Percentiles rank a stretch among this genome's conserved stretches.
phyloP scores from a whole-genome alignment of 2,888 invertebrate genomes.

The Augochlorella aurata region DNA sequence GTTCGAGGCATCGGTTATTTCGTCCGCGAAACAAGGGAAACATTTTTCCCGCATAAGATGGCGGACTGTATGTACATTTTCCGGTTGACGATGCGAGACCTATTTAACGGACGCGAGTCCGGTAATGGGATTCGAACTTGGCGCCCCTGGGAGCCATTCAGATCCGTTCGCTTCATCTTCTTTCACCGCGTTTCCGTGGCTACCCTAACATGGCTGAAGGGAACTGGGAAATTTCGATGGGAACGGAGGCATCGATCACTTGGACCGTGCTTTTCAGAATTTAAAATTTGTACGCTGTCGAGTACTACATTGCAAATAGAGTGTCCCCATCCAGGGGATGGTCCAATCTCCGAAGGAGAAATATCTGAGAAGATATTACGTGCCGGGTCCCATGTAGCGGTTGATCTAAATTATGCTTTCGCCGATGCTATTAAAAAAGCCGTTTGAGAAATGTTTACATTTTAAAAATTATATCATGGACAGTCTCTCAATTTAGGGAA shows the following conservation, averaged over 20 bases:
- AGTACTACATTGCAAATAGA: neutral
- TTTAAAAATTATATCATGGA: no score
- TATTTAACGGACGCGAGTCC: conserved; percentile 82
- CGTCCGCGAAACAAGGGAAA: conserved; percentile 74
- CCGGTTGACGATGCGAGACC: conserved; percentile 82
- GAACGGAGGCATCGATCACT: conserved; percentile 28
- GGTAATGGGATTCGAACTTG: conserved; percentile 82
- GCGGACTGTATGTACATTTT: conserved; percentile 78
- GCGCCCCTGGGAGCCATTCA: conserved; percentile 80
- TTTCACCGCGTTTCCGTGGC: conserved; percentile 65
- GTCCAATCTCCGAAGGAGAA: neutral
- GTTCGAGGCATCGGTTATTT: conserved; percentile 72
- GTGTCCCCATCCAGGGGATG: neutral
- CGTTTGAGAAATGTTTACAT: no score
- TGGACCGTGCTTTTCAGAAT: conserved; percentile 11
- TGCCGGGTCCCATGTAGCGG: neutral
- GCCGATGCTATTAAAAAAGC: no score
- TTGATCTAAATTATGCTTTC: no score
- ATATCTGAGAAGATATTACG: neutral
- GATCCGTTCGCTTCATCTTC: conserved; percentile 73
- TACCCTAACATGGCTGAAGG: conserved; percentile 31
- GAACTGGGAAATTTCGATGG: conserved; percentile 41
- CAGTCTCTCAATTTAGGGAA: no score
- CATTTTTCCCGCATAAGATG: conserved; percentile 63
- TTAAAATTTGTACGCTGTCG: conserved; percentile 10